phyloP scores from a whole-genome alignment of 2,113 vertebrate species.

The Oreotrochilus melanogaster region DNA sequence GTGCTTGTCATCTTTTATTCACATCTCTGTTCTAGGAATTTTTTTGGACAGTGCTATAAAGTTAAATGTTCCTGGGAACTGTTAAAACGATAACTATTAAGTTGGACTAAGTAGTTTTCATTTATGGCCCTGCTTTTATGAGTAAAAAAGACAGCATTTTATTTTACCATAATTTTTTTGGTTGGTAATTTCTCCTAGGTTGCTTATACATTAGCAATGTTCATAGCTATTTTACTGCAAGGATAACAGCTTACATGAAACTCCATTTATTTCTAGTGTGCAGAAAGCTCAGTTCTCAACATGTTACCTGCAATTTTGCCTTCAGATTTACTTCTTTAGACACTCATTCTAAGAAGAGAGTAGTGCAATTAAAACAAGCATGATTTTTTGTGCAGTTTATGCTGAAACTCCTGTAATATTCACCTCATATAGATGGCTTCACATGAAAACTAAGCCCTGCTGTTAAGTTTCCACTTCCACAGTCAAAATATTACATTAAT shows the following conservation, averaged over 20 bases:
- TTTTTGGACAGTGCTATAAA: not conserved
- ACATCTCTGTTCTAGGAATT: not conserved
- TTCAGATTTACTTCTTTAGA: not conserved
- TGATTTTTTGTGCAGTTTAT: not conserved
- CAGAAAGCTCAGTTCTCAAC: not conserved
- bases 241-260: not conserved
- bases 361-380: not conserved
- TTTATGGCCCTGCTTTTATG: not conserved
- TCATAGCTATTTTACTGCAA: not conserved
- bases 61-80: not conserved
- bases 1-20: not conserved
- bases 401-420: not conserved
- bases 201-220: not conserved
- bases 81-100: not conserved
- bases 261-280: not conserved
- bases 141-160: not conserved
- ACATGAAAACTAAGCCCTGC: not conserved
- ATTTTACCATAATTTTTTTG: not conserved
- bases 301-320: not conserved
- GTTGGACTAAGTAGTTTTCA: not conserved
- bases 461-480: not conserved
- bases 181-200: not conserved
- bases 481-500: not conserved
- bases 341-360: not conserved
- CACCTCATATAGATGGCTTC: not conserved